Evolutionary conservation across 2,113 vertebrate species (phyloP).

Genomic region (Meleagris gallopavo): DNA sequence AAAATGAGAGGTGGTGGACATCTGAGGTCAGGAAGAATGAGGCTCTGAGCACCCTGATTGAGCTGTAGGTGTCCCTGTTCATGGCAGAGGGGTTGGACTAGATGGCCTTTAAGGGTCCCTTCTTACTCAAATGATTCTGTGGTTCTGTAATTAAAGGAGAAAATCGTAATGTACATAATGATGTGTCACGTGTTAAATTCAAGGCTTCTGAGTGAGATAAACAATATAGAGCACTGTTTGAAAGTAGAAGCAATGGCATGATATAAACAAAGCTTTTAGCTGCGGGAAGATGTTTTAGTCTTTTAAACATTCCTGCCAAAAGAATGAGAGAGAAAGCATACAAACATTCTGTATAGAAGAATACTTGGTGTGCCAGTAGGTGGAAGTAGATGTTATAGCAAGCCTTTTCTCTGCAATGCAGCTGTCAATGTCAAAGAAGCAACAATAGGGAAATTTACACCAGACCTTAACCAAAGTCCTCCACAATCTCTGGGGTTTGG

Average conservation of each 20-base stretch:
- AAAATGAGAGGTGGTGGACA: not conserved
- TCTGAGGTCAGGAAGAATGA: no score
- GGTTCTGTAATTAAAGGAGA: not conserved
- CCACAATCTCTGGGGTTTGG: not conserved
- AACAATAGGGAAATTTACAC: not conserved
- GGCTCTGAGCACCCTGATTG: no score
- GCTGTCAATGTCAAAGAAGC: not conserved
- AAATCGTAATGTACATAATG: not conserved
- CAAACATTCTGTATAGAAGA: not conserved
- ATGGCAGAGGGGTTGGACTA: no score
- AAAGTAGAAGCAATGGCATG: not conserved
- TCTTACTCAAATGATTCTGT: no score
- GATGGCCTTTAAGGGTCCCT: no score
- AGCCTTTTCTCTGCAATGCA: not conserved
- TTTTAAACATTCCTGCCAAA: not conserved
- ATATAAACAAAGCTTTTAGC: not conserved
- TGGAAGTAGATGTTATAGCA: not conserved
- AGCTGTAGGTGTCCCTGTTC: no score
- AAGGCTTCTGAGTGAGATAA: not conserved
- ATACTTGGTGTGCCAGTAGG: not conserved
- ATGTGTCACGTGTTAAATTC: not conserved
- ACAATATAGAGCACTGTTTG: not conserved
- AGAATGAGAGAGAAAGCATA: not conserved
- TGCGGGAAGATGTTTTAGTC: not conserved
- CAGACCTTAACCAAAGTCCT: not conserved